Percentiles rank a stretch among this genome's conserved stretches.
Conservation (phyloP, 2,888 invertebrate species). For the Cosmopolites sordidus region DNA sequence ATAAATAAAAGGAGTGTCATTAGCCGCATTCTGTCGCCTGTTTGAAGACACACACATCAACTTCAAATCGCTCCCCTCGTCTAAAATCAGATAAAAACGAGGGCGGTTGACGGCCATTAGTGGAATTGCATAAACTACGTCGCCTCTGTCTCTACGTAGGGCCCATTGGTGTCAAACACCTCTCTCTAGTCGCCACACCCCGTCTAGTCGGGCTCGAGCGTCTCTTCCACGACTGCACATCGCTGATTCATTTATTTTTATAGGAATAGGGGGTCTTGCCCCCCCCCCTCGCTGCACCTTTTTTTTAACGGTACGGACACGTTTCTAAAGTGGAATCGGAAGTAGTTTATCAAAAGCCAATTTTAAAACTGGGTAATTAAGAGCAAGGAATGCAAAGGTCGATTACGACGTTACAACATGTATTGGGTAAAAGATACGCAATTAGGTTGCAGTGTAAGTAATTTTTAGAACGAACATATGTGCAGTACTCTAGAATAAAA, state of each 20-base stretch:
- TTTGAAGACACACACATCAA: neutral
- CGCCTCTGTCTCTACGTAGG: neutral
- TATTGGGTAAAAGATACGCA: too few relatives aligned
- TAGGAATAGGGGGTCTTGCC: neutral
- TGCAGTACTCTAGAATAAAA: too few relatives aligned
- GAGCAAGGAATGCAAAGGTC: neutral
- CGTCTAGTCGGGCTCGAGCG: constrained; percentile 16
- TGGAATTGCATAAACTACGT: constrained; percentile 8
- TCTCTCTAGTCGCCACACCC: constrained; percentile 19
- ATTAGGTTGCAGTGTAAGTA: too few relatives aligned
- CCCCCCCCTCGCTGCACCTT: neutral
- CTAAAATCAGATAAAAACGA: constrained; percentile 3
- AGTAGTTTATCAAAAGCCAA: constrained; percentile 1
- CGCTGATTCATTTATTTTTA: constrained; percentile 1
- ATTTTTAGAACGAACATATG: too few relatives aligned
- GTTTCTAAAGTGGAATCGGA: neutral
- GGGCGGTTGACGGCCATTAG: constrained; percentile 8
- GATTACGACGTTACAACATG: neutral
- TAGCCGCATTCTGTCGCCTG: neutral
- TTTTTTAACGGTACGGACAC: too few relatives aligned
- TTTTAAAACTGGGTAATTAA: neutral
- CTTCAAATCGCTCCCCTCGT: neutral
- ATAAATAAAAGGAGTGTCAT: neutral
- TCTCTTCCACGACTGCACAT: neutral
- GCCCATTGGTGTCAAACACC: constrained; percentile 22